A percentile compares a stretch with the other conserved stretches of the same genome.
Evolutionary conservation across 2,797 vertebrate genomes (phyloP).

Genomic region (Huso huso): DNA sequence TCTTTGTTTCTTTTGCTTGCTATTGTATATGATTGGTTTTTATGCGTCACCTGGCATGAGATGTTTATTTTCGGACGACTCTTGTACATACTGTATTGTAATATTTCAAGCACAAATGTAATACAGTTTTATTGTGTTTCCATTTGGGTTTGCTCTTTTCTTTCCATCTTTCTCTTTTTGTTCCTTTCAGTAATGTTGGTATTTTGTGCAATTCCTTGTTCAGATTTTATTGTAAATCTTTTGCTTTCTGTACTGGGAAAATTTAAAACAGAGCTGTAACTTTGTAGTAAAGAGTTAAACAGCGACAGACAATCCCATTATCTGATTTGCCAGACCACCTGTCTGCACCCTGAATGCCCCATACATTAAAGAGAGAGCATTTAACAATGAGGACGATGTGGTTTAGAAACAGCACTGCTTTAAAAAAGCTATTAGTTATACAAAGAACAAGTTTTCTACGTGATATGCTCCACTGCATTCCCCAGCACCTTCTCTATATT

Average conservation of each 20-base stretch:
- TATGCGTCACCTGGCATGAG: slow-evolving; percentile 88
- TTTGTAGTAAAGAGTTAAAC: slow-evolving; percentile 65
- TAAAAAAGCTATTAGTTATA: no score
- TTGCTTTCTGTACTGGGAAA: slow-evolving; percentile 67
- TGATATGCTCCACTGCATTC: no score
- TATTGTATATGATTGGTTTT: slow-evolving; percentile 64
- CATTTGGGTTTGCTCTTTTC: slow-evolving; percentile 57
- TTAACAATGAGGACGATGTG: no score
- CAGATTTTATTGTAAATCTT: slow-evolving; percentile 61
- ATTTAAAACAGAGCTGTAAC: slow-evolving; percentile 67
- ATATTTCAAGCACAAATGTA: slow-evolving; percentile 98
- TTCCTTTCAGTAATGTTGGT: slow-evolving; percentile 67
- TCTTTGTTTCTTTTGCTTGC: slow-evolving; percentile 61
- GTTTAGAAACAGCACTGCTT: no score
- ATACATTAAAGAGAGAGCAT: no score
- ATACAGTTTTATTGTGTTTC: slow-evolving; percentile 99
- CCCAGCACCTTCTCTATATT: no score
- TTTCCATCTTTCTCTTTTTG: slow-evolving; percentile 21
- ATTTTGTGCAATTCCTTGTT: slow-evolving; percentile 74
- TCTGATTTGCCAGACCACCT: no score
- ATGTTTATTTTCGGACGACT: slow-evolving; percentile 89
- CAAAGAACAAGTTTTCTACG: no score
- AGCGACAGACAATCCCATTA: slow-evolving; percentile 45
- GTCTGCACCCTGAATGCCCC: no score
- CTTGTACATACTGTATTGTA: slow-evolving; percentile 96